These are phyloP conservation scores for Choristoneura fumiferana DNA, from an alignment of 1,140 invertebrate species.

Conservation along the genomic window DNA sequence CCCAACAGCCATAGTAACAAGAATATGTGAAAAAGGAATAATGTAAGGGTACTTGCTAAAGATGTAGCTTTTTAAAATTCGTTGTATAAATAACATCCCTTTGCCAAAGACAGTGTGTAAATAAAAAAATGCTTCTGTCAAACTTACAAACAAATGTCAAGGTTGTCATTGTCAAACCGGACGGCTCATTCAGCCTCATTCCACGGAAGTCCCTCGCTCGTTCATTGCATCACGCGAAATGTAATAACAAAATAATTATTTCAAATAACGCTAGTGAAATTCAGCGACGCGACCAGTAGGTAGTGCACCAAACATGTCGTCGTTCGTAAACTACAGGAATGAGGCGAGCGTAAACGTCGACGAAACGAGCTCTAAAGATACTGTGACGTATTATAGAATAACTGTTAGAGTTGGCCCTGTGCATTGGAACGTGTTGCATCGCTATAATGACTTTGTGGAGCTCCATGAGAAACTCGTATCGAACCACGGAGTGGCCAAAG, in stretches of 20 bases:
- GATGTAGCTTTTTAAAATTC: no score
- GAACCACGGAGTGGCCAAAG: constrained; percentile 89
- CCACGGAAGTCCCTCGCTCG: constrained; percentile 1
- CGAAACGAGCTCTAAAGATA: constrained; percentile 65
- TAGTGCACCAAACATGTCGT: constrained; percentile 48
- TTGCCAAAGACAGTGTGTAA: no score
- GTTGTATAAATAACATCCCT: no score
- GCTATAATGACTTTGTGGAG: constrained; percentile 94
- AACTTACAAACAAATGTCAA: constrained; percentile 4
- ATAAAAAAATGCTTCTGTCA: neutral
- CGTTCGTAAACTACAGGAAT: constrained; percentile 62
- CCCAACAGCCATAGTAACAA: no score
- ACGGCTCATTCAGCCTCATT: constrained; percentile 4
- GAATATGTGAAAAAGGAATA: no score
- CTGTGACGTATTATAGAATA: constrained; percentile 75
- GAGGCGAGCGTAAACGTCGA: constrained; percentile 65
- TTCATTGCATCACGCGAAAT: constrained; percentile 14
- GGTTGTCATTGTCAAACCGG: neutral
- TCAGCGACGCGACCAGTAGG: neutral
- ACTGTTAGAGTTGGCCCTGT: constrained; percentile 81
- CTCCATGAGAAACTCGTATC: constrained; percentile 89
- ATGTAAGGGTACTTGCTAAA: no score
- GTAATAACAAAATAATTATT: constrained; percentile 14
- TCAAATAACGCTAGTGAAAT: constrained; percentile 15
- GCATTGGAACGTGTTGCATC: constrained; percentile 89